A percentile compares a stretch with the other conserved stretches of the same genome.
These are phyloP conservation scores for Tetragnatha montana DNA, from an alignment of 2,888 invertebrate genomes.

Conservation along the genomic window DNA sequence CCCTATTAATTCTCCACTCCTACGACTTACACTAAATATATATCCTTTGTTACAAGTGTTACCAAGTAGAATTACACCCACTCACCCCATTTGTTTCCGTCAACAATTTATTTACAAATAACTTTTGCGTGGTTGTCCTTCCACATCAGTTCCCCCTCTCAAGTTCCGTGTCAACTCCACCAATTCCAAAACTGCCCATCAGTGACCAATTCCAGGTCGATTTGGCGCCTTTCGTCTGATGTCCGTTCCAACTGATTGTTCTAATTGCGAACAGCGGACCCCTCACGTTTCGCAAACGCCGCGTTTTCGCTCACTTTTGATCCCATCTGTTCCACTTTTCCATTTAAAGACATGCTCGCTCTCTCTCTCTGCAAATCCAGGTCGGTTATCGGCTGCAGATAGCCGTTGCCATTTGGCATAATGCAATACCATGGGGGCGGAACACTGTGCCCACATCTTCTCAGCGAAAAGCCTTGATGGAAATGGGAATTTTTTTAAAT, in stretches of 20 bases:
- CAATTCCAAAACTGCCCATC: too few relatives aligned
- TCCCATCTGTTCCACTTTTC: slow-evolving; percentile 1
- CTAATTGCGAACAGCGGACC: neutral
- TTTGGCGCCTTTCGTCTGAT: too few relatives aligned
- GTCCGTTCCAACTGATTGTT: neutral
- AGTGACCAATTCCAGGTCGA: too few relatives aligned
- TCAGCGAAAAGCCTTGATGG: neutral
- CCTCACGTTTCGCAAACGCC: neutral
- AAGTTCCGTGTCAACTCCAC: too few relatives aligned
- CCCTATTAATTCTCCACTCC: too few relatives aligned
- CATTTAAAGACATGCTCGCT: slow-evolving; percentile 12
- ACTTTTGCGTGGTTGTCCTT: too few relatives aligned
- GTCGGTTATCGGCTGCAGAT: neutral
- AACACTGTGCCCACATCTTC: neutral
- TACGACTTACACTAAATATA: too few relatives aligned
- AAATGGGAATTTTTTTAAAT: neutral
- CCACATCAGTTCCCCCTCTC: too few relatives aligned
- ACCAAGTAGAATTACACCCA: too few relatives aligned
- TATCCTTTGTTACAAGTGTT: too few relatives aligned
- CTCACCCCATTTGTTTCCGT: too few relatives aligned
- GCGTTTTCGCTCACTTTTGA: neutral
- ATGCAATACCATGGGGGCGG: neutral
- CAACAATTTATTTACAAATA: too few relatives aligned
- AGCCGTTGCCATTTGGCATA: neutral
- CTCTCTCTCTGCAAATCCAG: slow-evolving; percentile 1